Base-by-base conservation (phyloP, 2,797 vertebrate species). In the Pangasius larnaudii region DNA sequence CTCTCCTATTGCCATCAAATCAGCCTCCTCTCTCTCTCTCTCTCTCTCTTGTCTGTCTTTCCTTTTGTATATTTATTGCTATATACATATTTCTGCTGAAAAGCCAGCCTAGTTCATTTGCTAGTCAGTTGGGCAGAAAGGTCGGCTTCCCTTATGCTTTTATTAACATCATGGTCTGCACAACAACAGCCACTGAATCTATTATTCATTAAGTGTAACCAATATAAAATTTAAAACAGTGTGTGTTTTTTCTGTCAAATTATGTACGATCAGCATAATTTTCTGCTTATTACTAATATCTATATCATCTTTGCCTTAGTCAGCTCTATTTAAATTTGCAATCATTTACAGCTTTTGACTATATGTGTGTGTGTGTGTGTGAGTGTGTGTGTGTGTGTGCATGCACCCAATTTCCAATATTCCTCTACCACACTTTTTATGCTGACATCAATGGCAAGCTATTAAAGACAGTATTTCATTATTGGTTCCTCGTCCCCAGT, bases 401-500 rank as follows among this genome's bases (percentile, higher is more conserved):
- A 36, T 93, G 93, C 96, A 97, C 96, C 97, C 98, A 97, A 98
- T 98, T 98, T 99, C 97, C 98, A 99, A 99, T 99, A 99, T 98
- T 99, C 98, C 97, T 97, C 97, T 95, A 97, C 95, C 97, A 97
- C 97, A 97, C 97, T 98, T 99, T 99, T 99, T 99, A 98, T 99
- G 98, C 98, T 99, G 98, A 99, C 98, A 99, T 99, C 98, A 99
- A 99, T 99, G 97, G 97, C 97, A 97, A 97, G 98, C 98, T 99
- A 99, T 99, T 99, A 99, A 99, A 99, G 97, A 98, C 98, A 98
- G 97, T 99, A 98, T 99, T 99, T 99, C 98, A 99, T 99, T 99
- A 99, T 98, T 98, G 98, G 97, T 98, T 99, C 98, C 97, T 98
- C 97, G 97, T 98, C 98, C 96, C 98, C 97, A 96, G 97, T 98